Base-by-base conservation (phyloP, 2,113 vertebrate species). In the Cyprinodon variegatus region DNA sequence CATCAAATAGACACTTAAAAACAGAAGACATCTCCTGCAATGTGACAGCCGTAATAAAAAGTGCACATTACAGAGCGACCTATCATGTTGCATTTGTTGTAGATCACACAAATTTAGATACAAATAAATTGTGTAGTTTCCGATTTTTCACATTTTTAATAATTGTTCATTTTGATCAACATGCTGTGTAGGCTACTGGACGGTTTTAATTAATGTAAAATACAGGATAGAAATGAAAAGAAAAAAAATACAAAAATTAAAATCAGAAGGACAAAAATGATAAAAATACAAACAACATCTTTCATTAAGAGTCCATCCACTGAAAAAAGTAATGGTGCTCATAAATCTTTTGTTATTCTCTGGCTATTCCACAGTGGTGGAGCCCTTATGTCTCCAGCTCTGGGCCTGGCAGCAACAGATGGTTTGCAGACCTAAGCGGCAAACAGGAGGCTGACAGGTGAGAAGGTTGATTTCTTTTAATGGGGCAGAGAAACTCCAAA, bases 31-130 rank as follows among this genome's bases (percentile, higher is more conserved):
- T 76, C 63, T 61, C 29, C 57, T 74, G 64, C 17, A 36, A 45
- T 73, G 71, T 46, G 29, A 45, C 65, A 68, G 17, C 0, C 48
- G 62, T 46, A 57, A 12, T 67, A 64, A 39, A 63, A 75, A 75
- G 15, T 70, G 40, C 40, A 67, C n/a, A 65, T 22, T n/a, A 68
- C n/a, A 70, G 65, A 82, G 20, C 61, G 83, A 77, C 48, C 77
- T 81, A 62, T 22, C 36, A 68, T 43, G 2, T 37, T 17, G 37
- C 48, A 50, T 68, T 48, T 20, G 2, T 11, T 11, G 41, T 4
- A 50, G 1, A 14, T 37, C 62, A 45, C 0, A 12, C 2, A 61
- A 22, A 64, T 39, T 40, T 2, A n/a, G 7, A n/a, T 9, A 57
- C 15, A 43, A 3, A 60, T 15, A n/a, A n/a, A 20, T 39, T 70